A percentile compares a stretch with the other conserved stretches of the same genome.
These are phyloP conservation scores for Disparrhopalites patrizii DNA, from an alignment of 2,888 invertebrate species.

Conservation along the genomic window DNA sequence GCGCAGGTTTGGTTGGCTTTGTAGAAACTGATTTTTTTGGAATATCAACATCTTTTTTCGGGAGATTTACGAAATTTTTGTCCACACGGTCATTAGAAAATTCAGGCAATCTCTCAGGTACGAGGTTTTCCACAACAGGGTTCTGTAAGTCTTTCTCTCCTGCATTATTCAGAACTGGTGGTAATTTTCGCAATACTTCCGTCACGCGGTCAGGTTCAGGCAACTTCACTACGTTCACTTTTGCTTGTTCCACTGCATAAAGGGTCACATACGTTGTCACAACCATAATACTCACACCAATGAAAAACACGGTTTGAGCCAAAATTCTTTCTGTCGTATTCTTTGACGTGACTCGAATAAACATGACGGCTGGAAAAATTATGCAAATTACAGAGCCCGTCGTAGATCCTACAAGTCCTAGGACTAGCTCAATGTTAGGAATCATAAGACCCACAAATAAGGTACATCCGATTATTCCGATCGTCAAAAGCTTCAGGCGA, in stretches of 20 bases:
- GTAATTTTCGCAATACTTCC: slow-evolving; percentile 16
- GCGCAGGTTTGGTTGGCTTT: too few species aligned
- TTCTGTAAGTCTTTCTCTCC: too few species aligned
- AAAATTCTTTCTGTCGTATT: slow-evolving; percentile 75
- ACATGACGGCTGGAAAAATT: slow-evolving; percentile 87
- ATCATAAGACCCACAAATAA: slow-evolving; percentile 77
- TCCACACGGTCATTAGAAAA: too few species aligned
- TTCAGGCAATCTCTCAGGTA: too few species aligned
- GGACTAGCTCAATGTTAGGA: slow-evolving; percentile 89
- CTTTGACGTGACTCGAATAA: slow-evolving; percentile 76
- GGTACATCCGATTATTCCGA: slow-evolving; percentile 70
- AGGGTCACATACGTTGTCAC: slow-evolving; percentile 86
- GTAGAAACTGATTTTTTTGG: too few species aligned
- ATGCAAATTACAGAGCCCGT: slow-evolving; percentile 91
- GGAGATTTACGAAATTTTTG: too few species aligned
- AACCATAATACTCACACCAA: slow-evolving; percentile 83
- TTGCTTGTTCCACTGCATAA: slow-evolving; percentile 65
- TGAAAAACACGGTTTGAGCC: slow-evolving; percentile 71
- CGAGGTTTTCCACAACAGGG: too few species aligned
- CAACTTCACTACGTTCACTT: slow-evolving; percentile 51
- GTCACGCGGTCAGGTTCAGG: slow-evolving; percentile 26
- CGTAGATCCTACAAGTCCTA: slow-evolving; percentile 91
- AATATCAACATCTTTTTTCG: too few species aligned
- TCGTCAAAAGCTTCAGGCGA: slow-evolving; percentile 77
- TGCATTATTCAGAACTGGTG: too few species aligned